A percentile compares a stretch with the other conserved stretches of the same genome.
Evolutionary conservation across 1,140 invertebrate genomes (phyloP).

Genomic region (Drosophila rufa): DNA sequence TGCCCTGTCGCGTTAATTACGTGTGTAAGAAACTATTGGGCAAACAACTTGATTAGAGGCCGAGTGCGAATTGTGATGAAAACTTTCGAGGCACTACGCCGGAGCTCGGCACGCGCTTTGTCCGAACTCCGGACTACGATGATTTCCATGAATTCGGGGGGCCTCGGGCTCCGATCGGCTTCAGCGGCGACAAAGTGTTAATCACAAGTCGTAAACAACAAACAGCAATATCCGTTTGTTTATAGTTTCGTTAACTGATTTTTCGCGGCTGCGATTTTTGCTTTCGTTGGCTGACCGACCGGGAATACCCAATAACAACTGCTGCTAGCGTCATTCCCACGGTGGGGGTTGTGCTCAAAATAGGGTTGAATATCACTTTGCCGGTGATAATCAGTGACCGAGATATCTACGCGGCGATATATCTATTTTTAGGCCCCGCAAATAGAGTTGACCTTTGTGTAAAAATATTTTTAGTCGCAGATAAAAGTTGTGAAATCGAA

Average conservation of each 20-base stretch:
- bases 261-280: conserved; percentile 29
- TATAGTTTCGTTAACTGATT: conserved; percentile 64
- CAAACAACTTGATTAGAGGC: conserved; percentile 77
- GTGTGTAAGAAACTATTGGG: conserved; percentile 71
- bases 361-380: neutral
- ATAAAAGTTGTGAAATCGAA: conserved; percentile 57
- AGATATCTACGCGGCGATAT: conserved; percentile 10
- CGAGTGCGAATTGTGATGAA: conserved; percentile 58
- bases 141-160: conserved; percentile 49
- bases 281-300: conserved; percentile 5
- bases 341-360: no score
- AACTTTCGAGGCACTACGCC: conserved; percentile 20
- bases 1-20: conserved; percentile 60
- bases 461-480: conserved; percentile 34
- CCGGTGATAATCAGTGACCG: conserved; percentile 27
- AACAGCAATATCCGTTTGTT: conserved; percentile 64
- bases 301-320: conserved; percentile 38
- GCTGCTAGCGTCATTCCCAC: conserved; percentile 33
- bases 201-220: conserved; percentile 68
- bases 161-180: conserved; percentile 15
- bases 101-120: conserved; percentile 67
- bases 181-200: conserved; percentile 50
- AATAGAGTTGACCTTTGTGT: conserved; percentile 64
- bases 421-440: conserved; percentile 55
- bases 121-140: conserved; percentile 34